A percentile compares a stretch with the other conserved stretches of the same genome.
These are phyloP conservation scores for Chrysina gloriosa DNA, from an alignment of 2,888 invertebrate species.

Conservation along the genomic window DNA sequence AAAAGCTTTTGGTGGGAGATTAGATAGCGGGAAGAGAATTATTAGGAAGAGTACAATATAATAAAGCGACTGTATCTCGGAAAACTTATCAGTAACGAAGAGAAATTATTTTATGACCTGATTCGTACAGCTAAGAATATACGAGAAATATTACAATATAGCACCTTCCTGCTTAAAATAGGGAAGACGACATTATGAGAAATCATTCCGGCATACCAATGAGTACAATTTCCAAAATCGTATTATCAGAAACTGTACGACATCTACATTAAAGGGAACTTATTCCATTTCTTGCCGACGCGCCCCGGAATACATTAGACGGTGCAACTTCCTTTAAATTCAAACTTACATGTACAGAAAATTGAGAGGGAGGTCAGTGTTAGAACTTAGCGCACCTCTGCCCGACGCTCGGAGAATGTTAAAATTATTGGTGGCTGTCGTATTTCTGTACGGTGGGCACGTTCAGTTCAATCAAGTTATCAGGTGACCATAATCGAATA, in stretches of 20 bases:
- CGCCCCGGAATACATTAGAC: neutral
- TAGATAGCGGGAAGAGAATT: no score
- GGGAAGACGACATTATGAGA: no score
- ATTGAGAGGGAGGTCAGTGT: conserved; percentile 9
- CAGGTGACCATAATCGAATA: conserved; percentile 39
- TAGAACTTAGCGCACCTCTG: neutral
- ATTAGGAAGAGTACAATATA: no score
- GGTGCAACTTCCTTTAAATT: conserved; percentile 9
- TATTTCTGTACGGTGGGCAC: conserved; percentile 2
- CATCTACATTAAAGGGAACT: conserved; percentile 1
- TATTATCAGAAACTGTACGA: neutral
- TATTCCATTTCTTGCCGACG: neutral
- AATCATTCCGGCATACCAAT: neutral
- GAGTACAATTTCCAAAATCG: neutral
- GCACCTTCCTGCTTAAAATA: no score
- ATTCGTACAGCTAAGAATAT: no score
- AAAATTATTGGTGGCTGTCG: conserved; percentile 8
- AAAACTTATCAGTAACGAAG: no score
- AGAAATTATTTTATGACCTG: no score
- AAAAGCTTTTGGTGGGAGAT: no score
- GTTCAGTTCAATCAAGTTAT: conserved; percentile 39
- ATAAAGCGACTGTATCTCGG: no score
- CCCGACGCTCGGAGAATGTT: neutral
- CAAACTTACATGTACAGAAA: conserved; percentile 8
- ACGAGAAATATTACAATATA: no score